These are phyloP conservation scores for Drosophila recens DNA, from an alignment of 2,888 invertebrate genomes.

Conservation along the genomic window DNA sequence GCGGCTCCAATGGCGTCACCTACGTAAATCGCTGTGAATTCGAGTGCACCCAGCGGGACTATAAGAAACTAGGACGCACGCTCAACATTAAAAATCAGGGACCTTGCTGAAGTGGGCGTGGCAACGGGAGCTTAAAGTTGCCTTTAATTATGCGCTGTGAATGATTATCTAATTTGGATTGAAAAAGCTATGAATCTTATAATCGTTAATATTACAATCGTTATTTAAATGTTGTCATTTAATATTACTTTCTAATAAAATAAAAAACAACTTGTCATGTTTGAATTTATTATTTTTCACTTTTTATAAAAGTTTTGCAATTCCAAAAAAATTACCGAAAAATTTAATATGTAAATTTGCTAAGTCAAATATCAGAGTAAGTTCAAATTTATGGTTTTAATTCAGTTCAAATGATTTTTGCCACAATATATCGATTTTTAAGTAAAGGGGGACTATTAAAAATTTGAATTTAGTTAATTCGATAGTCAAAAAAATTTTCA, in stretches of 20 bases:
- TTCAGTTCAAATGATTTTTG: no score
- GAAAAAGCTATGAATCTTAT: neutral
- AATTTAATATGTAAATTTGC: no score
- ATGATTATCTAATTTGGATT: neutral
- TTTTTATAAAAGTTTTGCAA: no score
- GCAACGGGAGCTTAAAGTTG: neutral
- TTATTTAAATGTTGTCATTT: neutral
- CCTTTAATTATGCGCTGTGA: slow-evolving; percentile 14
- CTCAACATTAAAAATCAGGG: slow-evolving; percentile 72
- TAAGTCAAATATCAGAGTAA: no score
- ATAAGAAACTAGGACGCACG: slow-evolving; percentile 72
- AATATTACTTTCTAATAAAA: slow-evolving; percentile 2
- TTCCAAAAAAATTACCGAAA: no score
- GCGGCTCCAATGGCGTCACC: slow-evolving; percentile 95
- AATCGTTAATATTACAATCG: neutral
- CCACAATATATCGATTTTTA: no score
- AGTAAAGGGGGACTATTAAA: no score
- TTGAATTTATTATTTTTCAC: neutral
- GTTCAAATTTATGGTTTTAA: no score
- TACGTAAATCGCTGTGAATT: slow-evolving; percentile 98
- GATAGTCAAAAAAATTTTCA: no score
- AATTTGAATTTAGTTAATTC: no score
- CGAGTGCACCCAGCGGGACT: slow-evolving; percentile 89
- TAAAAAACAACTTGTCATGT: neutral
- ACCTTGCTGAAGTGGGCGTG: slow-evolving; percentile 53